Evolutionary conservation across 2,797 vertebrate species (phyloP).

Genomic region (Myioborus melanocephalus): DNA sequence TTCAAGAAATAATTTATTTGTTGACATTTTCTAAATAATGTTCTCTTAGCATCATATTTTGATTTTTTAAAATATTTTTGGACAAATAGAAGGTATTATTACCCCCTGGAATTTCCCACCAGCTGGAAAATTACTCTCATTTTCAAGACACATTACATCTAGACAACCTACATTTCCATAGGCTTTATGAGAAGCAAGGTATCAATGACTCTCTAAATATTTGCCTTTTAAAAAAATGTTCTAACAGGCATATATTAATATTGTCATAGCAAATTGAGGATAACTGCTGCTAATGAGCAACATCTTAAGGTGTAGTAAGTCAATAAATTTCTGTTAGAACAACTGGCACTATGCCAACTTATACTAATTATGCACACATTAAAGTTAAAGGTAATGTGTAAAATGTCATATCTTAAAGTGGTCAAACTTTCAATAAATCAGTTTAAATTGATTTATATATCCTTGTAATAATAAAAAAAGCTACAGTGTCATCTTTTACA

Average conservation of each 20-base stretch:
- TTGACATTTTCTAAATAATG: background rate
- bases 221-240: background rate
- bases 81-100: background rate
- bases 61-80: background rate
- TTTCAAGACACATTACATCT: background rate
- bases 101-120: background rate
- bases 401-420: background rate
- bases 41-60: background rate
- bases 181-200: background rate
- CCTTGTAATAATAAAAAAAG: background rate
- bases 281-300: background rate
- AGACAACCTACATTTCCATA: background rate
- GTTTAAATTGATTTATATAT: background rate
- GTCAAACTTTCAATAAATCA: background rate
- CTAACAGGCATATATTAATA: background rate
- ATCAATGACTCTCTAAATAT: background rate
- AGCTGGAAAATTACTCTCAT: background rate
- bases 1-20: background rate
- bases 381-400: background rate
- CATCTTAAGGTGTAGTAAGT: background rate
- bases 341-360: background rate
- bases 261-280: background rate
- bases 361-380: background rate
- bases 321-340: background rate
- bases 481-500: background rate